Evolutionary conservation across 2,888 invertebrate genomes (phyloP).

Genomic region (Zygaena filipendulae): DNA sequence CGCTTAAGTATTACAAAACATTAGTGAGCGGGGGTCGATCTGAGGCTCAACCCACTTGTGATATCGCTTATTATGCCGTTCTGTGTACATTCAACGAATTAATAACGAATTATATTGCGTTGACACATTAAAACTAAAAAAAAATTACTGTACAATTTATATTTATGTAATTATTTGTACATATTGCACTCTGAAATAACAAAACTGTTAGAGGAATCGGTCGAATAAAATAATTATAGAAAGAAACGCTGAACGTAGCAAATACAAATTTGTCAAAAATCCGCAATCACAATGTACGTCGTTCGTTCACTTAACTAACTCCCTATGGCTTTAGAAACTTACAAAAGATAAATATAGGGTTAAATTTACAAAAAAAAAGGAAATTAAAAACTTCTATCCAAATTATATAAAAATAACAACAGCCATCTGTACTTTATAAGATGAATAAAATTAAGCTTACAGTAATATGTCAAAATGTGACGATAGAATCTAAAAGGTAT

Average conservation of each 20-base stretch:
- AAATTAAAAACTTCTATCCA: constrained; percentile 68
- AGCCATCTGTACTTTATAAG: constrained; percentile 69
- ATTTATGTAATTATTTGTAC: constrained; percentile 76
- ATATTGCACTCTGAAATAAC: constrained; percentile 77
- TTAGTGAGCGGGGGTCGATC: constrained; percentile 32
- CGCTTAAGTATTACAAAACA: constrained; percentile 59
- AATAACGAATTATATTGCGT: constrained; percentile 57
- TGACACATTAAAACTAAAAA: constrained; percentile 65
- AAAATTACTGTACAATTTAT: constrained; percentile 65
- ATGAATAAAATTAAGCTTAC: constrained; percentile 69
- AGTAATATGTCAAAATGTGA: constrained; percentile 68
- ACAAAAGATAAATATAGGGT: constrained; percentile 67
- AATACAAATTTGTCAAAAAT: constrained; percentile 54
- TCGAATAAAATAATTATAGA: constrained; percentile 52
- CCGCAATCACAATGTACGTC: constrained; percentile 63
- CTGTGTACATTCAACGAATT: constrained; percentile 59
- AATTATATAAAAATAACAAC: constrained; percentile 70
- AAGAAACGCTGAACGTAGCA: constrained; percentile 46
- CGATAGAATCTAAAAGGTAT: constrained; percentile 61
- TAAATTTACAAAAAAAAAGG: constrained; percentile 69
- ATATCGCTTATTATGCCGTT: constrained; percentile 58
- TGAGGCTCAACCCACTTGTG: constrained; percentile 40
- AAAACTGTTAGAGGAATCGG: constrained; percentile 58
- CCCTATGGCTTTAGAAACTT: constrained; percentile 65
- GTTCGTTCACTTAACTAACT: constrained; percentile 60